A percentile compares a stretch with the other conserved stretches of the same genome.
These are phyloP conservation scores for Rhynchophorus ferrugineus DNA, from an alignment of 1,140 invertebrate species.

Conservation along the genomic window DNA sequence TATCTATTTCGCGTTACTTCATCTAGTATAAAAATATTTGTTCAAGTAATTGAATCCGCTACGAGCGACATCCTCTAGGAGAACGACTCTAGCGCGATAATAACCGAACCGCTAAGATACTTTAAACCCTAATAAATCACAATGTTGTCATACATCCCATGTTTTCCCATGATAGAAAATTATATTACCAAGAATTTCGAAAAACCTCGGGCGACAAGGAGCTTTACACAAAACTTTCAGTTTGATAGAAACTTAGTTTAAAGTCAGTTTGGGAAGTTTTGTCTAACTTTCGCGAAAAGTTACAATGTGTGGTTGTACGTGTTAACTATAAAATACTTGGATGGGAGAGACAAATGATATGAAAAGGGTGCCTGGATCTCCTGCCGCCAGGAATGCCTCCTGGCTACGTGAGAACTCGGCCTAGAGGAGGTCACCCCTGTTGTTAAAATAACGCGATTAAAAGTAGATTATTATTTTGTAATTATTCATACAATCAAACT, in stretches of 20 bases:
- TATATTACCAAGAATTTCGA: background rate
- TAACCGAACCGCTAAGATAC: no score
- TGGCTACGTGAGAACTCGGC: background rate
- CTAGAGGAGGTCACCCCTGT: no score
- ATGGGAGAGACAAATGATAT: background rate
- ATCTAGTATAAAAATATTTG: no score
- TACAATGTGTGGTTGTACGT: background rate
- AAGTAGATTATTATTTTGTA: no score
- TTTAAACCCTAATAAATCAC: background rate
- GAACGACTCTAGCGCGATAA: no score
- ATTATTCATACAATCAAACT: no score
- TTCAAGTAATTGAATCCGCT: no score
- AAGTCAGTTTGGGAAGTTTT: background rate
- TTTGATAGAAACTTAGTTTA: background rate
- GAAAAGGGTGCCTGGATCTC: background rate
- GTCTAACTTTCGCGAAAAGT: background rate
- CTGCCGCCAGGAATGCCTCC: background rate
- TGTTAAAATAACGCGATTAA: no score
- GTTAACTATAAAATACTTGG: background rate
- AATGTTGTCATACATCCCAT: background rate
- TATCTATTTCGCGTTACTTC: no score
- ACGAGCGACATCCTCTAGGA: no score
- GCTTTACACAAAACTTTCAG: background rate
- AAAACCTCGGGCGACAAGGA: background rate
- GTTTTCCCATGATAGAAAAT: background rate